A percentile compares a stretch with the other conserved stretches of the same genome.
Evolutionary conservation across 35 echinoderm and acorn worm species (phyloP).

Genomic region (Patiria miniata): DNA sequence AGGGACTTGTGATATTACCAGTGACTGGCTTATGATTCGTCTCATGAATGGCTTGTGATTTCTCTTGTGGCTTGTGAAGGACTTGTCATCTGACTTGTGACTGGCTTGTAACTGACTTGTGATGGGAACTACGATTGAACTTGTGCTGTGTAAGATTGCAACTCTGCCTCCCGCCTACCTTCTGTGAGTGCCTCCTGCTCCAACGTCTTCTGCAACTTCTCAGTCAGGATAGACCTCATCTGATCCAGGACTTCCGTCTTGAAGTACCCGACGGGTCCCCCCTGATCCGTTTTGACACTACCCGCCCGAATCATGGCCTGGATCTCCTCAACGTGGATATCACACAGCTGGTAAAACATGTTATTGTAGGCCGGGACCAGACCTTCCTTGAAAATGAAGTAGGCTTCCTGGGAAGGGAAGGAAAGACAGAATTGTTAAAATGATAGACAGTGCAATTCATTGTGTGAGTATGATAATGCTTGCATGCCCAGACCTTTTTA

Average conservation of each 20-base stretch:
- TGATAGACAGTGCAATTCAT: too few relatives aligned
- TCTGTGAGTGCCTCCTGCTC: background rate
- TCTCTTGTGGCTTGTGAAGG: too few relatives aligned
- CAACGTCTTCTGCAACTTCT: background rate
- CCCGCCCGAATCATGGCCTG: slow-evolving; percentile 13
- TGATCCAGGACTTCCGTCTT: background rate
- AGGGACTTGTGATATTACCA: too few relatives aligned
- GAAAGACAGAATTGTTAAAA: background rate
- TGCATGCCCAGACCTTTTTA: background rate
- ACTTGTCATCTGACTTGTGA: too few relatives aligned
- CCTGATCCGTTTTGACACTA: background rate
- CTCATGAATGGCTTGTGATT: too few relatives aligned
- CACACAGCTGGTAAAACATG: slow-evolving; percentile 94
- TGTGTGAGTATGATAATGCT: too few relatives aligned
- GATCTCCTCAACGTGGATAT: slow-evolving; percentile 70
- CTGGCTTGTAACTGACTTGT: too few relatives aligned
- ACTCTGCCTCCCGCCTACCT: background rate
- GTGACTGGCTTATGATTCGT: too few relatives aligned
- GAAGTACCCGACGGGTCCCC: slow-evolving; percentile 25
- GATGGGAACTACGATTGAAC: too few relatives aligned
- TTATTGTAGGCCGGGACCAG: slow-evolving; percentile 79
- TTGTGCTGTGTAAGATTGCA: too few relatives aligned
- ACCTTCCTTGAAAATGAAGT: slow-evolving; percentile 72
- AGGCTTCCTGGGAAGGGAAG: slow-evolving; percentile 48
- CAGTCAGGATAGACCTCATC: background rate